Evolutionary conservation across 1,140 invertebrate genomes (phyloP), one percentile per base, ranked within the genome.

Genomic region (Neuroterus valhalla): DNA sequence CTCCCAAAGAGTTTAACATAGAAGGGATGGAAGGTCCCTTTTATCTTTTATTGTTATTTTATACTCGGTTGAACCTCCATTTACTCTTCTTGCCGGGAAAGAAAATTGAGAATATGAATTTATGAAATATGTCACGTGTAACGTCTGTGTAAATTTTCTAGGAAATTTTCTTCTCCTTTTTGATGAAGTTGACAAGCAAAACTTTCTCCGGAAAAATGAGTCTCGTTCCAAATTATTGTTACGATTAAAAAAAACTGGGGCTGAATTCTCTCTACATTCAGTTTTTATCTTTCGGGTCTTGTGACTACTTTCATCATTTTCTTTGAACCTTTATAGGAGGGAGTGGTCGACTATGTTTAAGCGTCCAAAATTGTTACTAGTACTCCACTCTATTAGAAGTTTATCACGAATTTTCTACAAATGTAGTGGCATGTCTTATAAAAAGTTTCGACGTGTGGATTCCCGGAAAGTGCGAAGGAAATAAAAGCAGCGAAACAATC

Each of bases 21-120:
- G 21, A 52, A 21, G 19, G 50, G 50, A 52, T 19, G 50, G 19
- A 52, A 23, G 50, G 10, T 52, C 23, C 50, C 50, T 11, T 52
- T 19, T 11, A 52, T 10, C 19, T 52, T 52, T 52, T 52, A 52
- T 52, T 52, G 50, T 52, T 52, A 52, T 52, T 52, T 52, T 21
- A 52, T 19, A 21, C 50, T 21, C 11, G 23, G 50, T 52, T 52
- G 50, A 52, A 52, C 2, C 50, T 52, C 23, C 50, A 11, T 52
- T 19, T 52, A 12, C 2, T 23, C 23, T 23, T 10, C 6, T 52
- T 19, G 12, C 11, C 3, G 50, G 6, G 31, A 38, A 38, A 1
- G 31, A 38, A 38, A 38, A 38, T 38, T 23, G 23, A 12, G 19
- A 10, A 52, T 12, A 23, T 52, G 2, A 52, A 52, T 21, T 6